Percentiles rank a stretch among this genome's conserved stretches.
Conservation (phyloP, 2,113 vertebrate species). For the Otus sunia region DNA sequence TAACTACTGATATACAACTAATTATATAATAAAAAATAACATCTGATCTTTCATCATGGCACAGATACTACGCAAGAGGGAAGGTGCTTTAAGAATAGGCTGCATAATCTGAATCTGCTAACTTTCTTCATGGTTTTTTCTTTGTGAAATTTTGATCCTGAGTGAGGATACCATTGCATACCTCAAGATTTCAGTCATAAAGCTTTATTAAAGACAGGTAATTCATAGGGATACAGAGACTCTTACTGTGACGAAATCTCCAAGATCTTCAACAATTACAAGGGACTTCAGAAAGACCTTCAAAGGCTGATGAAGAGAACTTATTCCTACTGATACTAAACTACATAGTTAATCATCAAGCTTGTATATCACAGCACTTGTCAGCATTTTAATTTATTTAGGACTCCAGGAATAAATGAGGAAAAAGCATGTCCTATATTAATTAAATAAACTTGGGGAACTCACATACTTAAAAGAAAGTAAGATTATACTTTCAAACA, state of each 20-base stretch:
- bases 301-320: not conserved
- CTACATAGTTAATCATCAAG: not conserved
- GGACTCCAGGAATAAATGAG: not conserved
- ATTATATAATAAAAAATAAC: not conserved
- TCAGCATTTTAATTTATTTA: conserved; percentile 3
- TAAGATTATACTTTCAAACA: not conserved
- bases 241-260: not conserved
- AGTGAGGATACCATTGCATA: not conserved
- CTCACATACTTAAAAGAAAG: not conserved
- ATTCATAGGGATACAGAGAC: not conserved
- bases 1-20: not conserved
- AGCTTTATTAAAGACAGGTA: not conserved
- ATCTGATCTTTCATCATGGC: not conserved
- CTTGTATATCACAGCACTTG: not conserved
- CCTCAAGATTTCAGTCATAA: not conserved
- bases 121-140: not conserved
- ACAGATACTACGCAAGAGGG: not conserved
- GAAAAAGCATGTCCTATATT: not conserved
- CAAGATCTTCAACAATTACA: not conserved
- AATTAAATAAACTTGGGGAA: not conserved
- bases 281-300: not conserved
- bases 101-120: not conserved
- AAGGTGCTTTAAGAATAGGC: not conserved
- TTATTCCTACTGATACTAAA: not conserved
- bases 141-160: not conserved